A percentile compares a stretch with the other conserved stretches of the same genome.
These are phyloP conservation scores for Ditula angustiorana DNA, from an alignment of 2,888 invertebrate species.

Conservation along the genomic window DNA sequence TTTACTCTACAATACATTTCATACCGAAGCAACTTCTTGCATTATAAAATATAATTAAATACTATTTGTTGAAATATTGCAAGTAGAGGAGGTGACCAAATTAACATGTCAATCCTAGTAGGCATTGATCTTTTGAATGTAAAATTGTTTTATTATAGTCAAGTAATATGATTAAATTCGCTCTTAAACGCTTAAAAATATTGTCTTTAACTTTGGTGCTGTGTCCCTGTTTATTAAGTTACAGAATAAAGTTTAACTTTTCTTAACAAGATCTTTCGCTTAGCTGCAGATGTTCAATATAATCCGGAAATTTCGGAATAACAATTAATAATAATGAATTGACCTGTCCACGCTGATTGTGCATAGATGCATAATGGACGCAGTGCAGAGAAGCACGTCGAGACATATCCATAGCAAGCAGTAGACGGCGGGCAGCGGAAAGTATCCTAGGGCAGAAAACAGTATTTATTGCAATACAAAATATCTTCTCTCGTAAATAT, in stretches of 20 bases:
- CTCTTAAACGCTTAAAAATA: background rate
- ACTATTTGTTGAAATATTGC: too few relatives aligned
- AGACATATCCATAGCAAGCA: slow-evolving; percentile 98
- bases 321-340: background rate
- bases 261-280: background rate
- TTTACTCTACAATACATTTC: too few relatives aligned
- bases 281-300: slow-evolving; percentile 14
- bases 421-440: slow-evolving; percentile 92
- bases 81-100: too few relatives aligned
- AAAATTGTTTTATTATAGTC: background rate
- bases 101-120: background rate
- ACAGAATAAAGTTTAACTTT: too few relatives aligned
- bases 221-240: too few relatives aligned
- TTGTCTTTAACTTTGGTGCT: too few relatives aligned
- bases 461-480: background rate
- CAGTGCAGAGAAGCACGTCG: slow-evolving; percentile 98
- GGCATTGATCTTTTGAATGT: background rate
- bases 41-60: too few relatives aligned
- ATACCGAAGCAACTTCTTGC: too few relatives aligned
- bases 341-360: slow-evolving; percentile 97
- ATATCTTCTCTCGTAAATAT: too few relatives aligned
- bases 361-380: slow-evolving; percentile 98
- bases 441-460: slow-evolving; percentile 87
- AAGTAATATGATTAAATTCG: background rate
- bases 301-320: background rate